Evolutionary conservation across 2,797 vertebrate species (phyloP).

Genomic region (Poliocrania exsul): DNA sequence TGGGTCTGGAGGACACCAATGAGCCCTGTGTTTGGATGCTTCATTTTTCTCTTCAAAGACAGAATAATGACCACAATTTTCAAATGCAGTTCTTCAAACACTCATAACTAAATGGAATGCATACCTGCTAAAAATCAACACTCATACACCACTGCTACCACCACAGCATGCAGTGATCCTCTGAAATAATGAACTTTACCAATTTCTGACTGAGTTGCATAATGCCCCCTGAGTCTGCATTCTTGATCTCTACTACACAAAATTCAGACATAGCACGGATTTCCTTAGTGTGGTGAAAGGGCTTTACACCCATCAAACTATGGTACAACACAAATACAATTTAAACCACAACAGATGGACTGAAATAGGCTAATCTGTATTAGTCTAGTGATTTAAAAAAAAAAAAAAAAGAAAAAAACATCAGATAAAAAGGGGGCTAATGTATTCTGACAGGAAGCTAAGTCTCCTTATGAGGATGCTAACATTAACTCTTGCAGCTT

Average conservation of each 20-base stretch:
- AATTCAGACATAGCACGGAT: not conserved
- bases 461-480: slow-evolving; percentile 66
- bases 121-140: not conserved
- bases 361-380: slow-evolving; percentile 79
- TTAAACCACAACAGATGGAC: slow-evolving; percentile 66
- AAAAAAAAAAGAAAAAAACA: slow-evolving; percentile 30
- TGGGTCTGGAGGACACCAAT: not conserved
- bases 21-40: not conserved
- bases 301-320: slow-evolving; percentile 36
- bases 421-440: slow-evolving; percentile 67
- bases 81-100: not conserved
- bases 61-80: not conserved
- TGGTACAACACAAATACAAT: slow-evolving; percentile 29
- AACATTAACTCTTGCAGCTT: slow-evolving; percentile 41
- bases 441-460: slow-evolving; percentile 72
- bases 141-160: not conserved
- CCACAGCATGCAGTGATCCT: not conserved
- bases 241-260: not conserved
- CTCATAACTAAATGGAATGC: not conserved
- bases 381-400: slow-evolving; percentile 78
- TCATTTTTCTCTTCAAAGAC: not conserved
- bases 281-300: slow-evolving; percentile 24
- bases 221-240: not conserved
- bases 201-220: not conserved
- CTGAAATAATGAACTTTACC: not conserved